phyloP scores from a whole-genome alignment of 2,888 invertebrate genomes.

The Bellardia pandia region DNA sequence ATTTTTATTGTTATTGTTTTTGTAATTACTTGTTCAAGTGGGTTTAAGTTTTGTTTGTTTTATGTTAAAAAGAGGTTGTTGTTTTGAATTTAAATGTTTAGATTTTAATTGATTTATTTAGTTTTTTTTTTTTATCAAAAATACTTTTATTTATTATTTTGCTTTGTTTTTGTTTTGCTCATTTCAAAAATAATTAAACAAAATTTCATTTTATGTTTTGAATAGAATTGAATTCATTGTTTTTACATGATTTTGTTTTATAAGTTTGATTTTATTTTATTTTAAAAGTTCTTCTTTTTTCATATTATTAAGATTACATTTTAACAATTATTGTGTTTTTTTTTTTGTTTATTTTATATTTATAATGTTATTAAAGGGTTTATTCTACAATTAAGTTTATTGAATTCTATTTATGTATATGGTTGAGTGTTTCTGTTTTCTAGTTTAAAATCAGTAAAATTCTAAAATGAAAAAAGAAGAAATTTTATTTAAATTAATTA shows the following conservation, averaged over 20 bases:
- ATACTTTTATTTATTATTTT: conserved; percentile 30
- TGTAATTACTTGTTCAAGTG: conserved; percentile 68
- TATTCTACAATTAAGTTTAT: conserved; percentile 49
- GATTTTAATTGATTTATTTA: conserved; percentile 12
- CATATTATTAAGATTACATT: conserved; percentile 41
- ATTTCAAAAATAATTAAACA: conserved; percentile 36
- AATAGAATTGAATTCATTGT: conserved; percentile 55
- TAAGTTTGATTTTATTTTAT: conserved; percentile 47
- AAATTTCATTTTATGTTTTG: conserved; percentile 45
- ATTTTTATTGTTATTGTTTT: conserved; percentile 62
- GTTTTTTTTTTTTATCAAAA: conserved; percentile 58
- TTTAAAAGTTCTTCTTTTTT: conserved; percentile 30
- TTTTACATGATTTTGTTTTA: conserved; percentile 48
- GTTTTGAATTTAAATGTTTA: conserved; percentile 15
- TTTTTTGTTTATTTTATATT: conserved; percentile 14
- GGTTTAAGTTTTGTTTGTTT: conserved; percentile 61
- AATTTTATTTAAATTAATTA: background rate
- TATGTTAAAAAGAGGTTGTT: conserved; percentile 46
- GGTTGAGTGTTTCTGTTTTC: conserved; percentile 7
- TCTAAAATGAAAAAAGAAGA: conserved; percentile 9
- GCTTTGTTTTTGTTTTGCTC: background rate
- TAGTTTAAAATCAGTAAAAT: conserved; percentile 21
- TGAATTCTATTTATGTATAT: conserved; percentile 17
- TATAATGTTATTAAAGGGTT: conserved; percentile 20
- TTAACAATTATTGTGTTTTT: conserved; percentile 50